These are phyloP conservation scores for Hypsibius dujardini DNA, from an alignment of 1,140 invertebrate genomes.

Conservation along the genomic window DNA sequence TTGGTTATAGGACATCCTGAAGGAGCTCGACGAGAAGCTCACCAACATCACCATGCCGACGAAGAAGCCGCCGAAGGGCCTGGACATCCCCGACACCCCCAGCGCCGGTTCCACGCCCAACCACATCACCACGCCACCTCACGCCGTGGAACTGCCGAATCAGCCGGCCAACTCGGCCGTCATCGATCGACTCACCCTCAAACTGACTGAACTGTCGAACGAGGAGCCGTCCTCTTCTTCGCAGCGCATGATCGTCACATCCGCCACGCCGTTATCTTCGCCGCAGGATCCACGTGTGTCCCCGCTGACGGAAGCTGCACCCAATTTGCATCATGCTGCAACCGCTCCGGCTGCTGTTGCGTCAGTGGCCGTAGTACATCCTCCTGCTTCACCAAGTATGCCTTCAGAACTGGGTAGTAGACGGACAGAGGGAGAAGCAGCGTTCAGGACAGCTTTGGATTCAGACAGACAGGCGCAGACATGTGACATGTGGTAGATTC, in stretches of 20 bases:
- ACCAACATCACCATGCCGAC: conserved; percentile 14
- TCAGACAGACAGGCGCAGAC: not conserved
- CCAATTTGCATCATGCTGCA: not conserved
- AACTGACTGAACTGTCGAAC: not conserved
- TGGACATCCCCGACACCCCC: conserved; percentile 11
- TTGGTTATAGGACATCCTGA: conserved; percentile 7
- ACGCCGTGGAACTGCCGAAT: conserved; percentile 6
- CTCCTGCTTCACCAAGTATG: not conserved
- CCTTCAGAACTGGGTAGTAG: not conserved
- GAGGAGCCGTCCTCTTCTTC: not conserved
- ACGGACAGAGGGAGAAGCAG: too few species aligned
- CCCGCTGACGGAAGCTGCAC: not conserved
- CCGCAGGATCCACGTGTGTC: not conserved
- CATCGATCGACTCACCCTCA: not conserved
- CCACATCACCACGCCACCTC: conserved; percentile 11
- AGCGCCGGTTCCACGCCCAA: conserved; percentile 10
- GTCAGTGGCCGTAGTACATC: not conserved
- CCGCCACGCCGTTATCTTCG: not conserved
- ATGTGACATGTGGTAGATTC: not conserved
- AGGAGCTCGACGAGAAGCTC: conserved; percentile 15
- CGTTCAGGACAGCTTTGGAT: too few species aligned
- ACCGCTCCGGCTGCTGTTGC: not conserved
- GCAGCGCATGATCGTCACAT: not conserved
- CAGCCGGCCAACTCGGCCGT: not conserved
- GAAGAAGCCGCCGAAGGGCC: conserved; percentile 13